Evolutionary conservation across 1,140 invertebrate genomes (phyloP), one percentile per base, ranked within the genome.

Genomic region (Drosophila parvula): DNA sequence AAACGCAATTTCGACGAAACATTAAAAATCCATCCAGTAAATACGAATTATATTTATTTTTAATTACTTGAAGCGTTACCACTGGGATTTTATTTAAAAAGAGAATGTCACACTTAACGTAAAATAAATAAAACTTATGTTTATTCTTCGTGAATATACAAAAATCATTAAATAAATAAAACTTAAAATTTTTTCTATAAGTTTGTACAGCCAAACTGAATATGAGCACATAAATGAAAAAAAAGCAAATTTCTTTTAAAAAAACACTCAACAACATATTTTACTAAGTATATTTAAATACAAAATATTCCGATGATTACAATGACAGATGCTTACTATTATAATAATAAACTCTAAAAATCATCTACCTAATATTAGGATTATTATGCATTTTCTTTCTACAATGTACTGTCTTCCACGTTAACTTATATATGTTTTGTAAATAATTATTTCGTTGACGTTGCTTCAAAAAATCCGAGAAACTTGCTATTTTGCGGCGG

Each of bases 401-500:
- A 51, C 10, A 10, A 12, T 34, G n/a, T 32, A 51, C 48, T 41
- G 14, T 27, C 22, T 59, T 58, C 9, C 14, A 5, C 38, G 2
- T 30, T n/a, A 32, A 28, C 12, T 32, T 4, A 27, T 9, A 8
- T 27, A 27, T 59, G 22, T 34, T 45, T 45, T 22, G 22, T 30
- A 40, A 28, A 8, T 2, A 38, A 40, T 32, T 43, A 55, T 16
- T 57, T 56, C 10, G 50, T 57, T 3, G 34, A 30, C 6, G 65
- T 22, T 0, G 70, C 34, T 27, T 91, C 90, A 61, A 91, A 91
- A 40, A 92, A 92, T 30, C 84, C 92, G 22, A 93, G 93, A 28
- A 93, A 86, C 8, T 84, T 81, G 53, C 86, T 91, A 41, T 91
- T 38, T 55, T 55, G 74, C 44, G 83, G 92, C 56, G 70, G 81